phyloP scores from a whole-genome alignment of 2,797 vertebrate species.

The Sebastes itinus region DNA sequence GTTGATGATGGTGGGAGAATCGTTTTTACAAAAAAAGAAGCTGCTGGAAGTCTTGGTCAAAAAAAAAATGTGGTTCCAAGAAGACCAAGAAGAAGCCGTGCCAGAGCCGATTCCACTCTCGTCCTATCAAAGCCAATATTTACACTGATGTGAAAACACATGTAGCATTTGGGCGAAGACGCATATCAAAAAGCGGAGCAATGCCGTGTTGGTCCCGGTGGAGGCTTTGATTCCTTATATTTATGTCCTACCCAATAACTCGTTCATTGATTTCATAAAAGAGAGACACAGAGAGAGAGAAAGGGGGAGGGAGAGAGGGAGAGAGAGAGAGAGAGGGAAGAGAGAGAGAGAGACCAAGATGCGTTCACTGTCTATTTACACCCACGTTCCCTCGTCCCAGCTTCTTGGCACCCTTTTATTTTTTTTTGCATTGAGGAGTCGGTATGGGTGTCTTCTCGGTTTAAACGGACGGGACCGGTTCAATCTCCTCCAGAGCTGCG shows the following conservation, averaged over 20 bases:
- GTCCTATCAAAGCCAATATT: conserved; percentile 80
- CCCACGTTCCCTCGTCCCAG: conserved; percentile 84
- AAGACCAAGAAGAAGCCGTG: conserved; percentile 68
- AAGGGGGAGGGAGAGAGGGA: conserved; percentile 44
- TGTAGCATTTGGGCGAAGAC: conserved; percentile 80
- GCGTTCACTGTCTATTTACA: conserved; percentile 85
- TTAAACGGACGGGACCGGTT: conserved; percentile 94
- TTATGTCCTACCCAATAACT: conserved; percentile 83
- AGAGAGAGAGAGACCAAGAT: conserved; percentile 71
- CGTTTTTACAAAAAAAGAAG: conserved; percentile 44
- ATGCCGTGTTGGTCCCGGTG: conserved; percentile 77
- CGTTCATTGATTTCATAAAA: conserved; percentile 83
- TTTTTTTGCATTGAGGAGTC: conserved; percentile 95
- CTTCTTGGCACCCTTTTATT: conserved; percentile 87
- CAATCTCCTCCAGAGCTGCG: conserved; percentile 82
- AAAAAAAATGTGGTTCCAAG: conserved; percentile 66
- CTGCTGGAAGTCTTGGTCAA: conserved; percentile 73
- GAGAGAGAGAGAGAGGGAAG: conserved; percentile 59
- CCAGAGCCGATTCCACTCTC: conserved; percentile 74
- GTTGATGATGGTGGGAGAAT: conserved; percentile 39
- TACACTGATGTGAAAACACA: conserved; percentile 81
- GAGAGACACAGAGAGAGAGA: conserved; percentile 65
- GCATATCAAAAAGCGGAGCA: conserved; percentile 79
- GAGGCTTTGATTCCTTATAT: conserved; percentile 82
- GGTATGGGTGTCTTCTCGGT: conserved; percentile 97